phyloP scores from a whole-genome alignment of 2,888 invertebrate genomes.

The Callimorpha dominula region DNA sequence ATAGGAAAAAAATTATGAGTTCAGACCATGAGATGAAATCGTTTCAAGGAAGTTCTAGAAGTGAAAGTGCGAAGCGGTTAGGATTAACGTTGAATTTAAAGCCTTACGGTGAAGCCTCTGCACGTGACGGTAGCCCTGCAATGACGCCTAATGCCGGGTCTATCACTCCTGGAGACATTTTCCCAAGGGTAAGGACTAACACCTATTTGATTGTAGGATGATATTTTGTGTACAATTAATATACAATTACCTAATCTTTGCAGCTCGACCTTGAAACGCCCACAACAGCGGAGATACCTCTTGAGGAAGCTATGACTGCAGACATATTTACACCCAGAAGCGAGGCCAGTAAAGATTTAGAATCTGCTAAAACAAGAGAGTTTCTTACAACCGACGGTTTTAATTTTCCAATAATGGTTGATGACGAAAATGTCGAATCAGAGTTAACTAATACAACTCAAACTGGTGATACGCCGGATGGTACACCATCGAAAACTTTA shows the following conservation, averaged over 20 bases:
- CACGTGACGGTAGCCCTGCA: conserved; percentile 41
- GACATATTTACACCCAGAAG: conserved; percentile 73
- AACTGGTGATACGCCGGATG: conserved; percentile 58
- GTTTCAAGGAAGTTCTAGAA: conserved; percentile 45
- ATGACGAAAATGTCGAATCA: conserved; percentile 66
- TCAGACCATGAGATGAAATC: conserved; percentile 61
- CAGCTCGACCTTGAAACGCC: conserved; percentile 84
- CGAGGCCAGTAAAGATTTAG: conserved; percentile 67
- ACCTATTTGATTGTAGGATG: neutral
- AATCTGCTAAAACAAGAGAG: conserved; percentile 62
- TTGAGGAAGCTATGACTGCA: conserved; percentile 69
- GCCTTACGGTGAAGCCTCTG: conserved; percentile 63
- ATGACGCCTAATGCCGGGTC: conserved; percentile 66
- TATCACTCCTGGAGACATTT: conserved; percentile 78
- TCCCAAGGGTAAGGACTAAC: conserved; percentile 68
- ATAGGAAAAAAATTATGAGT: conserved; percentile 64
- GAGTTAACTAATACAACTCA: conserved; percentile 59
- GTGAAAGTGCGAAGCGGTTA: conserved; percentile 62
- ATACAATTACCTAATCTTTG: conserved; percentile 32
- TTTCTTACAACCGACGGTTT: conserved; percentile 75
- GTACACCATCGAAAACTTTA: conserved; percentile 64
- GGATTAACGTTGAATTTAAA: conserved; percentile 78
- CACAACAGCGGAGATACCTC: conserved; percentile 80
- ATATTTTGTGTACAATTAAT: neutral
- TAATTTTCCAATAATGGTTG: conserved; percentile 75